These are phyloP conservation scores for Monochamus saltuarius DNA, from an alignment of 1,140 invertebrate species.

Conservation along the genomic window DNA sequence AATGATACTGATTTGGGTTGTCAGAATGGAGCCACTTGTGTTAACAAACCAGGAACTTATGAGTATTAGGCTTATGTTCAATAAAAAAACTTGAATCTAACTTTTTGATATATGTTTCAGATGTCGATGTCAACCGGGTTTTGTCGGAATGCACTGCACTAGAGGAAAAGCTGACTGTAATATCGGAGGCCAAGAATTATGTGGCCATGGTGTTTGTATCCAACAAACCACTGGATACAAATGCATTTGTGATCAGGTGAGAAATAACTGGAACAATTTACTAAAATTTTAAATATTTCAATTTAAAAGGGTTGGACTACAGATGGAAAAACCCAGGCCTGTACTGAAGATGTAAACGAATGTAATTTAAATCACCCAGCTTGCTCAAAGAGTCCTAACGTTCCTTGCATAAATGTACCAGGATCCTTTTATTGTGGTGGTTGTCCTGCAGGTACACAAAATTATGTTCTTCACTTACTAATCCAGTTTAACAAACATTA, in stretches of 20 bases:
- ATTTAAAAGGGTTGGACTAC: conserved; percentile 75
- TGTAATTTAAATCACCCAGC: conserved; percentile 67
- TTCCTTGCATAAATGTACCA: conserved; percentile 82
- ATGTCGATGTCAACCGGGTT: conserved; percentile 74
- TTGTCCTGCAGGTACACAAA: conserved; percentile 68
- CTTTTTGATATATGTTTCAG: conserved; percentile 48
- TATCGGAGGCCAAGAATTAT: conserved; percentile 69
- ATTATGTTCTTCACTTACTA: no score
- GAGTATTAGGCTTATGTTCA: conserved; percentile 54
- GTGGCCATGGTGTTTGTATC: conserved; percentile 85
- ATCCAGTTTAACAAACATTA: no score
- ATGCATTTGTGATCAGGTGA: conserved; percentile 76
- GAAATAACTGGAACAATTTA: background rate
- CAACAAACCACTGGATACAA: conserved; percentile 65
- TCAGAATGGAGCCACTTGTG: conserved; percentile 89
- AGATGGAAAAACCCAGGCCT: conserved; percentile 64
- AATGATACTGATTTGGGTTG: conserved; percentile 89
- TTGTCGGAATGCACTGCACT: conserved; percentile 81
- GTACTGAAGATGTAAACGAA: conserved; percentile 84
- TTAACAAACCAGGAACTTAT: conserved; percentile 79
- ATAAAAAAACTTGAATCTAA: background rate
- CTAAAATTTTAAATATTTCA: background rate
- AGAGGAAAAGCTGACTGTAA: conserved; percentile 72
- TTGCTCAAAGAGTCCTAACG: conserved; percentile 79
- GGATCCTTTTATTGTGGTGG: conserved; percentile 82